Evolutionary conservation across 1,140 invertebrate species (phyloP), one percentile per base, ranked within the genome.

Genomic region (Drosophila persimilis): DNA sequence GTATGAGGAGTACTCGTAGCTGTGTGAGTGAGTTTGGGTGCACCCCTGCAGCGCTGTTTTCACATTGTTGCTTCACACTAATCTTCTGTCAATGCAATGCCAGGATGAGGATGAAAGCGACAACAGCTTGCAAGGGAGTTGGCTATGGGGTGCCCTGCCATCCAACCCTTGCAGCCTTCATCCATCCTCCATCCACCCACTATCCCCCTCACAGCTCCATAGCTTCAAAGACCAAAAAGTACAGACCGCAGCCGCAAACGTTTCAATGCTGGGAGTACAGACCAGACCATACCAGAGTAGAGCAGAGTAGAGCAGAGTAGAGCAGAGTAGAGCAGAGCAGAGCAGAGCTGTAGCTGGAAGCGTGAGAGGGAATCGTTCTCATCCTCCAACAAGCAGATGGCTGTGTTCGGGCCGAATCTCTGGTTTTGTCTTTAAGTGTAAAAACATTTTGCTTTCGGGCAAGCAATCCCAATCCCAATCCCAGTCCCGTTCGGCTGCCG

Each of bases 381-480:
- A 67, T 62, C 45, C 74, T 45, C 26, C 46, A 55, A 45, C 56
- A 45, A 13, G 46, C 41, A 63, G 13, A 26, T 44, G 61, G 59
- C 65, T 83, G 78, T 80, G 69, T 67, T 53, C 50, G 43, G 69
- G 81, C 58, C 59, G 81, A 81, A 81, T 81, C 83, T 83, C 78
- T 86, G 83, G 83, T 88, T 83, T 86, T 86, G 83, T 86, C 83
- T 86, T 86, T 81, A 88, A 86, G 83, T 86, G 83, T 88, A 86
- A 88, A 86, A 86, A 86, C 78, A 86, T 86, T 86, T 86, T 83
- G 85, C 83, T 86, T 81, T 86, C 64, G 83, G 83, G 65, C 61
- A 80, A 75, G 66, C 66, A 76, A 85, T 71, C 45, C 51, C 47
- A 73, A 55, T 74, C 64, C 63, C 47, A 73, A 55, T 74, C 64